Base-by-base conservation (phyloP, 2,113 vertebrate species). In the Oreocharis arfaki region DNA sequence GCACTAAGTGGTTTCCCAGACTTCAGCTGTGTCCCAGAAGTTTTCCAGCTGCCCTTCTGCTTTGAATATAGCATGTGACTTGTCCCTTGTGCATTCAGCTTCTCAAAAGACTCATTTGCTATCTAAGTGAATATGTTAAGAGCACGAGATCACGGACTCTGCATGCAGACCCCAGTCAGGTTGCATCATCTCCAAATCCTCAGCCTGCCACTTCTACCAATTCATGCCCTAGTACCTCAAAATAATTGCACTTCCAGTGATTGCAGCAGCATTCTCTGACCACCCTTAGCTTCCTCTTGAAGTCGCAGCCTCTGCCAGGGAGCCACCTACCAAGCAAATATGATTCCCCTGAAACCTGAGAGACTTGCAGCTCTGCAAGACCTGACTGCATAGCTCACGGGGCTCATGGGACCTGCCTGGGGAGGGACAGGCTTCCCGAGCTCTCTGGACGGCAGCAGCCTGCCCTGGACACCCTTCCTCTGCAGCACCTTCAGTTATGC, bases 31-130 rank as follows among this genome's bases (percentile, higher is more conserved):
- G 21, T 63, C 73, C 76, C 84, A 84, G 64, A 81, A 87, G 59
- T 67, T 91, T 91, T 81, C 91, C 77, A 93, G 73, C 47, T 87
- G 67, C n/a, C 32, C 75, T 94, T 87, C 67, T 90, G 79, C 84
- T 76, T 76, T 79, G 50, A 85, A 80, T 69, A 71, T 9, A 82
- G 37, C 12, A 7, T 90, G 59, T 89, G 63, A 83, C 77, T 93
- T 89, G 49, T 39, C 64, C 56, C 50, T 69, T 67, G 50, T 44
- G 55, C 56, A 65, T 69, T 84, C 76, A 46, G 82, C 50, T 75
- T 90, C 90, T 55, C 59, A 17, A 79, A 80, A 79, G 52, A 39
- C 53, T 80, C 61, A 52, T 33, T 71, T 95, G 60, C 83, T 81
- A 67, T 69, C 76, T 59, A 78, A 84, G 56, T 46, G 47, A 90